phyloP scores from a whole-genome alignment of 2,888 invertebrate genomes.

The Drosophila limbata region DNA sequence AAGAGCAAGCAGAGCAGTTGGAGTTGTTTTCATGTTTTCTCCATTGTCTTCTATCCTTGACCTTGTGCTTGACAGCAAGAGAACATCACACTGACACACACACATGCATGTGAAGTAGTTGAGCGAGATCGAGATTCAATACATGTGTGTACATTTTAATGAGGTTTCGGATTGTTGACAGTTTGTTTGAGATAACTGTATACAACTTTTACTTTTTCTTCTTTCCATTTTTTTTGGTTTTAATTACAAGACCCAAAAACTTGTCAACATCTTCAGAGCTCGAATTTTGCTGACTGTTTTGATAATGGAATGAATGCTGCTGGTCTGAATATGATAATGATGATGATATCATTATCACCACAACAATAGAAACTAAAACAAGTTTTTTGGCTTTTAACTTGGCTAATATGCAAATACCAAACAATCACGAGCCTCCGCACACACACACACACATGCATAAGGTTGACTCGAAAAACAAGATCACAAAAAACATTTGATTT shows the following conservation, averaged over 20 bases:
- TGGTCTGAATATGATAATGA: conserved; percentile 41
- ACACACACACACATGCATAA: not conserved
- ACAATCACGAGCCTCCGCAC: conserved; percentile 10
- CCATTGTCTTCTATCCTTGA: conserved; percentile 18
- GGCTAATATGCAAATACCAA: conserved; percentile 28
- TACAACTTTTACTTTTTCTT: conserved; percentile 4
- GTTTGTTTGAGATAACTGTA: conserved; percentile 34
- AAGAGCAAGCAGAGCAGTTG: conserved; percentile 12
- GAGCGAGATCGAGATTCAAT: not conserved
- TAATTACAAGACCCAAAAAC: conserved; percentile 41
- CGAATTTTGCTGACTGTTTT: not conserved
- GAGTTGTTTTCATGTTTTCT: conserved; percentile 5
- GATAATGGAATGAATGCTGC: conserved; percentile 34
- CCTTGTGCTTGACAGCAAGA: conserved; percentile 24
- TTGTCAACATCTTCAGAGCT: conserved; percentile 38
- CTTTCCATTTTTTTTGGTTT: conserved; percentile 18
- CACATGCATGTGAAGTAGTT: not conserved
- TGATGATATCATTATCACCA: conserved; percentile 43
- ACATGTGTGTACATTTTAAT: conserved; percentile 36
- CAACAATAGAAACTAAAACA: conserved; percentile 23
- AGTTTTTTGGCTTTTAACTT: conserved; percentile 22
- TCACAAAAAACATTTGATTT: conserved; percentile 24
- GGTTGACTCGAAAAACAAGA: conserved; percentile 22
- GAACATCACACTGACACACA: not conserved
- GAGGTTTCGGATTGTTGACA: conserved; percentile 34